Evolutionary conservation across 2,113 vertebrate genomes (phyloP), one percentile per base, ranked within the genome.

Genomic region (Bubo bubo): DNA sequence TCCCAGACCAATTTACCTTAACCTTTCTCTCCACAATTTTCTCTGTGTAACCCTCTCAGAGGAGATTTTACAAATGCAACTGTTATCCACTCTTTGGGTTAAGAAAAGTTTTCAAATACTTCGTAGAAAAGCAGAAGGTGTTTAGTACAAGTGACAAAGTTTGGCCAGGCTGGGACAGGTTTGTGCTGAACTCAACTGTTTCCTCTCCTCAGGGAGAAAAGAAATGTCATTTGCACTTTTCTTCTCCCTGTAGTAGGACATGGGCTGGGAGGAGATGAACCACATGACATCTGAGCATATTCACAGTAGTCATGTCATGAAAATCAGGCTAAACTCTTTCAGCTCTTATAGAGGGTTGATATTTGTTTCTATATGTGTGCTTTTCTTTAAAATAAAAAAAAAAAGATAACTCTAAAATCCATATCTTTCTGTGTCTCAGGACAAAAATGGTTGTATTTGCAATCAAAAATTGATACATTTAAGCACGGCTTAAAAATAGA

Each of bases 161-260:
- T 80, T 21, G 10, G 8, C 53, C 30, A 58, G 14, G 22, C 22
- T 1, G 2, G 28, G 16, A 10, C 5, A 50, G 4, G 7, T 72
- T 84, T 71, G 13, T 62, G 9, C 27, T 20, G 12, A 88, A 68
- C 37, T 73, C 16, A 81, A 17, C 9, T 68, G 2, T 35, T 30
- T 14, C 53, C 20, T 73, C 22, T 58, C 27, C 35, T 26, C 1
- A 2, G 14, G 34, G 18, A 67, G 34, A 30, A 73, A 41, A 32
- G 18, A 32, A n/a, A 23, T 4, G 18, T 55, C 0, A 0, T 19
- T 62, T 2, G 1, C 6, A 20, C 39, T 62, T 32, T 75, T 75
- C 62, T 80, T 76, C 41, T 88, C 52, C 53, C 37, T n/a, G 12
- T 45, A 63, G 35, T 20, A 85, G 70, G 19, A 23, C 0, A 2